phyloP scores from a whole-genome alignment of 2,113 vertebrate species.

The Oreochromis aureus region DNA sequence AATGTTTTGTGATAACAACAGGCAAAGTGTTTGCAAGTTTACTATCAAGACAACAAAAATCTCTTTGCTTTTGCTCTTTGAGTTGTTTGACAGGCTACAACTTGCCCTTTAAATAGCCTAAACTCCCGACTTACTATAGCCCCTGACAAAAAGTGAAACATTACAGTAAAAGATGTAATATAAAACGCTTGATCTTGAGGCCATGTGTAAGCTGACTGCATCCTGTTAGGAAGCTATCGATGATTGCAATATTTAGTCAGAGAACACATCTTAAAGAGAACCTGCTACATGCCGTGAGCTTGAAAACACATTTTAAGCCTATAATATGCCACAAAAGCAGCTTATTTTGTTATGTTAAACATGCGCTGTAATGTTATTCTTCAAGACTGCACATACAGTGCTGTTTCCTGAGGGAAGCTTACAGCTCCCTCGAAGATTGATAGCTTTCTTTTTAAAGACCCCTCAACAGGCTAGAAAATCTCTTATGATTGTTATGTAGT shows the following conservation, averaged over 20 bases:
- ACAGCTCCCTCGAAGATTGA: background rate
- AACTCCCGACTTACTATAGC: background rate
- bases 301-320: background rate
- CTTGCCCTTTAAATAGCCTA: background rate
- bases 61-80: background rate
- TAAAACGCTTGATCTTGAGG: background rate
- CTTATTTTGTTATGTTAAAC: background rate
- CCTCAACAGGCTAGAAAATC: background rate
- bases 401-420: background rate
- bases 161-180: background rate
- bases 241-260: conserved; percentile 2
- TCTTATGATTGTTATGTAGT: background rate
- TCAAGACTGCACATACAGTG: background rate
- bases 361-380: background rate
- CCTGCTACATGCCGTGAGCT: background rate
- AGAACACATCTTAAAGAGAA: background rate
- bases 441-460: background rate
- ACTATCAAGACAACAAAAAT: background rate
- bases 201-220: conserved; percentile 6
- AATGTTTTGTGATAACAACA: background rate
- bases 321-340: background rate
- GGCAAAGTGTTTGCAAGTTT: background rate
- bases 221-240: conserved; percentile 31
- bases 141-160: background rate
- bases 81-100: background rate